These are phyloP conservation scores for Tupiocoris notatus DNA, from an alignment of 2,888 invertebrate genomes.

Conservation along the genomic window DNA sequence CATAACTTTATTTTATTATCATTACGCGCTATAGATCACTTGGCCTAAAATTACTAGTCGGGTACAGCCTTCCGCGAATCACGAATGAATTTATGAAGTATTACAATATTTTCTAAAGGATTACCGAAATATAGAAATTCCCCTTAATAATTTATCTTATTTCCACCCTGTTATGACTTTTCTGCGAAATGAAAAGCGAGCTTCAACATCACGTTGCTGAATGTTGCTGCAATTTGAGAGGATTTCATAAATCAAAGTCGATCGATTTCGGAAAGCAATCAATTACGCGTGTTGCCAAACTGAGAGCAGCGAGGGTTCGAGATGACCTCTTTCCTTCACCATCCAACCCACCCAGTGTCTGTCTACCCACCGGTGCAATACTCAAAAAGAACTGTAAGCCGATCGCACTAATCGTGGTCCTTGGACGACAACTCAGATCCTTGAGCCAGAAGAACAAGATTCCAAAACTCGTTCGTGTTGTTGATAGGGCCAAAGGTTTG, in stretches of 20 bases:
- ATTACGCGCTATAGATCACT: too few species aligned
- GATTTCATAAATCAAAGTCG: constrained; percentile 21
- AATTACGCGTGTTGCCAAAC: constrained; percentile 15
- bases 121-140: too few species aligned
- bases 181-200: too few species aligned
- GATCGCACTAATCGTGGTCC: not conserved
- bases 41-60: too few species aligned
- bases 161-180: too few species aligned
- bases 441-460: constrained; percentile 6
- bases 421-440: not conserved
- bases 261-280: constrained; percentile 7
- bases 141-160: too few species aligned
- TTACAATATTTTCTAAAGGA: too few species aligned
- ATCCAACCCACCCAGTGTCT: not conserved
- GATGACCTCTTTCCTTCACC: not conserved
- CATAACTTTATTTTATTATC: too few species aligned
- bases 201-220: too few species aligned
- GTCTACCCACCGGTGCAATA: not conserved
- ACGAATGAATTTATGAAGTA: too few species aligned
- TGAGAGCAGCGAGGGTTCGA: not conserved
- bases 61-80: too few species aligned
- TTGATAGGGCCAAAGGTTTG: not conserved
- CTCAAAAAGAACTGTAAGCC: constrained; percentile 12
- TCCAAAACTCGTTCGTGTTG: not conserved
- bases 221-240: not conserved